Conservation (phyloP, 2,888 invertebrate genomes). For the Ochropleura leucogaster region DNA sequence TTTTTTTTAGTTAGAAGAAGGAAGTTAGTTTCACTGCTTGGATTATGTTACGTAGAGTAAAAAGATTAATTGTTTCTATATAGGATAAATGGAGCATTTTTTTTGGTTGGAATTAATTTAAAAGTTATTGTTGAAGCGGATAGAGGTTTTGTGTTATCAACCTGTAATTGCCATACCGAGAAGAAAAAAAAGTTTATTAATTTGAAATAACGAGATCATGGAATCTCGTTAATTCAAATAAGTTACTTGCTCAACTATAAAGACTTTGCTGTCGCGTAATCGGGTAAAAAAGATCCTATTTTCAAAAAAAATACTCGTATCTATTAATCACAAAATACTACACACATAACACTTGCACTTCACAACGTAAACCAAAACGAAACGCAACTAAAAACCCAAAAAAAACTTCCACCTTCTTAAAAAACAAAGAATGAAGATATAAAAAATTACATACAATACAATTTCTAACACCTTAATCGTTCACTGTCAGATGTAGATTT, state of each 20-base stretch:
- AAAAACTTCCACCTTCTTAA: not conserved
- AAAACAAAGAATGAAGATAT: slow-evolving; percentile 33
- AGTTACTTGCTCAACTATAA: not conserved
- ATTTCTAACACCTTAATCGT: slow-evolving; percentile 67
- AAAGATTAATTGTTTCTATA: slow-evolving; percentile 57
- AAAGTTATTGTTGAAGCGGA: not conserved
- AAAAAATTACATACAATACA: slow-evolving; percentile 33
- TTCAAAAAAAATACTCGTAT: not conserved
- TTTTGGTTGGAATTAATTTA: slow-evolving; percentile 16
- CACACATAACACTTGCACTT: not conserved
- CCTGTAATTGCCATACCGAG: not conserved
- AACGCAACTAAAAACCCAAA: not conserved
- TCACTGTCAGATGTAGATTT: slow-evolving; percentile 61
- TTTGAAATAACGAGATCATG: too few relatives aligned
- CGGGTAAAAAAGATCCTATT: not conserved
- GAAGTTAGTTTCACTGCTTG: slow-evolving; percentile 61
- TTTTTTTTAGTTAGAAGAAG: slow-evolving; percentile 66
- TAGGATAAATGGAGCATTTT: slow-evolving; percentile 28
- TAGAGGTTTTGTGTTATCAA: not conserved
- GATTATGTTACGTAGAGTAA: slow-evolving; percentile 63
- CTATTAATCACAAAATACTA: not conserved
- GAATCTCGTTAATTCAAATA: not conserved
- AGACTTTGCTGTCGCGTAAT: not conserved
- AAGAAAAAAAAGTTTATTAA: not conserved
- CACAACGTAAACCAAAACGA: not conserved